Conservation (phyloP, 35 echinoderm and acorn worm species). For the Apostichopus californicus region DNA sequence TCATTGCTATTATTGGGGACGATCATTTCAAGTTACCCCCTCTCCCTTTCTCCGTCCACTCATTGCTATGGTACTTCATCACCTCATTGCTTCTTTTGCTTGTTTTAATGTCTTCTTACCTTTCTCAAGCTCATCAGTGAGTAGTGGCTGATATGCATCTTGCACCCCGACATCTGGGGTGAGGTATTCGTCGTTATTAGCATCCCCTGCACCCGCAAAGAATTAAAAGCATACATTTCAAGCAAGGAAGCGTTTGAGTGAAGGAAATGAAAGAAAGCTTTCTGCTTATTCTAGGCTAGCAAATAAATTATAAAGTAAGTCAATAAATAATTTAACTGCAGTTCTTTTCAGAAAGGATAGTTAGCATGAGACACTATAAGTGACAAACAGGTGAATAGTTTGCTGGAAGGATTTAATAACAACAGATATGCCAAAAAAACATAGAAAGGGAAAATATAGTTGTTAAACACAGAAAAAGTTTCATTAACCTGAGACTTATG, state of each 20-base stretch:
- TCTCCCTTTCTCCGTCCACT: too few relatives aligned
- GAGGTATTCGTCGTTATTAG: constrained; percentile 68
- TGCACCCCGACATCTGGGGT: constrained; percentile 63
- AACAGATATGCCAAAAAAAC: too few relatives aligned
- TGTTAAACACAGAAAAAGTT: too few relatives aligned
- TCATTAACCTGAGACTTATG: too few relatives aligned
- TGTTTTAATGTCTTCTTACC: background rate
- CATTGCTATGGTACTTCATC: too few relatives aligned
- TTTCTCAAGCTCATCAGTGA: constrained; percentile 45
- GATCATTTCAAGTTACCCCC: too few relatives aligned
- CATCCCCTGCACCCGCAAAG: constrained; percentile 43
- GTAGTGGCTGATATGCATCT: constrained; percentile 51
- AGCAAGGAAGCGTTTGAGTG: background rate
- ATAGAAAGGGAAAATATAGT: background rate
- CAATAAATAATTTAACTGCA: background rate
- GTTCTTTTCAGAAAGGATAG: background rate
- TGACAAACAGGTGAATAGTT: too few relatives aligned
- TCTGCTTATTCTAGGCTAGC: background rate
- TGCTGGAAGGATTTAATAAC: too few relatives aligned
- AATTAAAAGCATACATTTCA: constrained; percentile 31
- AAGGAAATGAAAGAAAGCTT: background rate
- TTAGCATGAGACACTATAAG: background rate
- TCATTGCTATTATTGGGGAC: too few relatives aligned
- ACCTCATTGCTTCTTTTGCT: too few relatives aligned
- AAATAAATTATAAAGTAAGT: background rate